Conservation (phyloP, 2,113 vertebrate genomes). For the Phaethon lepturus region DNA sequence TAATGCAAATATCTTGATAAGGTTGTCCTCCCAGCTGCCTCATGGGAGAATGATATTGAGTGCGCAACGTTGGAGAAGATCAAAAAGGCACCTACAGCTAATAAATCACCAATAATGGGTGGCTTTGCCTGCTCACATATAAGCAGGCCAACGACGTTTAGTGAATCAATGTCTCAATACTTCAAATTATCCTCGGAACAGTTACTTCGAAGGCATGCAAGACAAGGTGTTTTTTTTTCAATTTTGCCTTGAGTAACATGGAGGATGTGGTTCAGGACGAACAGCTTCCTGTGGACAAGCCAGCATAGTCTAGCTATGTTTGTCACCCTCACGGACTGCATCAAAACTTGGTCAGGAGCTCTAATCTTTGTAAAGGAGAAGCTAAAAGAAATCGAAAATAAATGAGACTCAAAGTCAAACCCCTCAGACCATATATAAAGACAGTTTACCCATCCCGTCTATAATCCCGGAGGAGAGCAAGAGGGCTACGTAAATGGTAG, state of each 20-base stretch:
- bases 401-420: not conserved
- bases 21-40: not conserved
- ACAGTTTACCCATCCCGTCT: not conserved
- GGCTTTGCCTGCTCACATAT: not conserved
- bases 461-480: not conserved
- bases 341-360: not conserved
- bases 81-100: not conserved
- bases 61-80: not conserved
- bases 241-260: not conserved
- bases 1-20: not conserved
- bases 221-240: not conserved
- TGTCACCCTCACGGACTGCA: not conserved
- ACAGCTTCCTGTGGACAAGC: not conserved
- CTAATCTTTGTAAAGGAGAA: not conserved
- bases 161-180: slow-evolving; percentile 30
- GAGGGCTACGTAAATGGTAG: not conserved
- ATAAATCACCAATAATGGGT: slow-evolving; percentile 38
- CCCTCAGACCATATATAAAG: not conserved
- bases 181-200: not conserved
- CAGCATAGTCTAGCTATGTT: not conserved
- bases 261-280: not conserved
- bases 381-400: not conserved
- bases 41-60: not conserved
- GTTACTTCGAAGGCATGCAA: not conserved
- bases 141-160: not conserved